Base-by-base conservation (phyloP, 2,113 vertebrate genomes). In the Solea senegalensis region DNA sequence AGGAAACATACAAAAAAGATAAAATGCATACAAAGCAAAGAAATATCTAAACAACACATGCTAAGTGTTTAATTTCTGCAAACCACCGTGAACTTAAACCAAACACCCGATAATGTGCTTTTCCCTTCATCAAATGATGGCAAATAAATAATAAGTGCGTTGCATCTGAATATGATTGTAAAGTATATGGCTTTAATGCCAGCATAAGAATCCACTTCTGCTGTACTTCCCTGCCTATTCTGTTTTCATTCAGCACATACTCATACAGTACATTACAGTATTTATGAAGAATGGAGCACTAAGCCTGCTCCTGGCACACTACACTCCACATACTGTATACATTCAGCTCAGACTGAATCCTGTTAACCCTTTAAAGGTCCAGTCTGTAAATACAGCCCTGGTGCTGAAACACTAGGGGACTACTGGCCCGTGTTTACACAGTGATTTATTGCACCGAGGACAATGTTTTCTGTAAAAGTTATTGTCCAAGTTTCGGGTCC, bases 331-430 rank as follows among this genome's bases (percentile, higher is more conserved):
- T 46, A 78, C 62, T 54, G 63, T 81, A 74, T 67, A 80, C 77
- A 72, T 76, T 80, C 55, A 78, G 14, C 56, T 63, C 71, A 74
- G 70, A 75, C 73, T 66, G 70, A 74, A 69, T 74, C 77, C 68
- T 39, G 65, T 79, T 87, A 86, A 86, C 83, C 86, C 76, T 60
- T 83, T 73, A 81, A 85, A 84, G 77, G 64, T 72, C 52, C 53
- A 50, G 55, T 84, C 69, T 21, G 63, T 83, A 84, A 90, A 86
- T 83, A 85, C 69, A 74, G 27, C 0, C 9, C 15, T 10, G 78
- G 56, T 21, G 78, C 59, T 86, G 76, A 85, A 59, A 72, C 39
- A 67, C 74, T 69, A 60, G 0, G 14, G 43, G 53, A 57, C 81
- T 78, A 65, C 80, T 81, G 71, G 21, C 39, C 71, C 65, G 44